Evolutionary conservation across 1,140 invertebrate genomes (phyloP).

Genomic region (Portunus trituberculatus): DNA sequence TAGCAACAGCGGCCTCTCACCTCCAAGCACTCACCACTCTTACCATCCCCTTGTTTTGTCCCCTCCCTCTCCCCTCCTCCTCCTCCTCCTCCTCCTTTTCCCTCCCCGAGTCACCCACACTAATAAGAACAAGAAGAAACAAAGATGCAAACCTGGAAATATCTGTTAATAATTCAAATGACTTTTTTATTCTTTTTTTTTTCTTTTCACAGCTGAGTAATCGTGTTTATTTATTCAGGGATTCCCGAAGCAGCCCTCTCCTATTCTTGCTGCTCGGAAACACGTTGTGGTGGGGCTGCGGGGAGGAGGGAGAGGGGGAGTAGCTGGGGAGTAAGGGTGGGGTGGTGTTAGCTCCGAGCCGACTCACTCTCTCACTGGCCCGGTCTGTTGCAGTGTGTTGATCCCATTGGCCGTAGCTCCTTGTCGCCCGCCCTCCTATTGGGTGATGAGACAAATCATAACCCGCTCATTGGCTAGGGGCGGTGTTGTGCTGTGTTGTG

Average conservation of each 20-base stretch:
- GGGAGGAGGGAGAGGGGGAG: neutral
- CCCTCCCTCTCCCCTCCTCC: neutral
- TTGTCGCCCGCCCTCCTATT: neutral
- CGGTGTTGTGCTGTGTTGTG: conserved; percentile 3
- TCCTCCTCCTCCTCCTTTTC: neutral
- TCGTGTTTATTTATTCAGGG: neutral
- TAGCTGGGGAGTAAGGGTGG: no score
- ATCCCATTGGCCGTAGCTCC: neutral
- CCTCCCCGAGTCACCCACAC: neutral
- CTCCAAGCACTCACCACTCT: neutral
- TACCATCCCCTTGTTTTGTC: neutral
- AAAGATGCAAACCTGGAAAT: neutral
- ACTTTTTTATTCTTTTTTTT: neutral
- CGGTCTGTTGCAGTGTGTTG: neutral
- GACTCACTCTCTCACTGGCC: neutral
- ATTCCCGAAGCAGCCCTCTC: neutral
- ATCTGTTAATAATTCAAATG: neutral
- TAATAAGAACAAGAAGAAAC: neutral
- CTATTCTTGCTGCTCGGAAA: neutral
- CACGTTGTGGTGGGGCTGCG: neutral
- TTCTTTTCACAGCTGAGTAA: neutral
- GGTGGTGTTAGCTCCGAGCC: neutral
- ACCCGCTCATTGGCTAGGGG: neutral
- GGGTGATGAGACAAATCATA: neutral
- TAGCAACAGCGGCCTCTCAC: neutral